phyloP scores from a whole-genome alignment of 2,113 vertebrate genomes.

The Gulo gulo region DNA sequence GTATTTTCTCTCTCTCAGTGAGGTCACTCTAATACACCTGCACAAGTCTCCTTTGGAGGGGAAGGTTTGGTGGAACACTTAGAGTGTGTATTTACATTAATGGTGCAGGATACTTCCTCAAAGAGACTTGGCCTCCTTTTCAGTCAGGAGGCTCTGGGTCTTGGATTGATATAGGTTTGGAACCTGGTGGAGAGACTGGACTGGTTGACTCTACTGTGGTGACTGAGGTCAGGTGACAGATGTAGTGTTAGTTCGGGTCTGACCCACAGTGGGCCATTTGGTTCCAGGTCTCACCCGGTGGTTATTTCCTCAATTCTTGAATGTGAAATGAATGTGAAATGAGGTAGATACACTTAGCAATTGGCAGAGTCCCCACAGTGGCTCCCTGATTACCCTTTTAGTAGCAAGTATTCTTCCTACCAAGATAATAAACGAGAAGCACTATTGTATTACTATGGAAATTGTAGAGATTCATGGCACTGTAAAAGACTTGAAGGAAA shows the following conservation, averaged over 20 bases:
- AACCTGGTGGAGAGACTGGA: not conserved
- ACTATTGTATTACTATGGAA: not conserved
- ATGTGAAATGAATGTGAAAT: not conserved
- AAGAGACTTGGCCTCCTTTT: not conserved
- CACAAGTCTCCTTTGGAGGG: not conserved
- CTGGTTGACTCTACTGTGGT: not conserved
- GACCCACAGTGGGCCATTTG: not conserved
- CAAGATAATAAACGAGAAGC: not conserved
- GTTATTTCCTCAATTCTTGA: not conserved
- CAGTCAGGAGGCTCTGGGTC: not conserved
- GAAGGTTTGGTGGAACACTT: not conserved
- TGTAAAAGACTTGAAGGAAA: not conserved
- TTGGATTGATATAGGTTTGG: not conserved
- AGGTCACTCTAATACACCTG: not conserved
- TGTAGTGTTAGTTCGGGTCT: not conserved
- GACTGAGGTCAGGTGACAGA: not conserved
- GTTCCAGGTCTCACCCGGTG: not conserved
- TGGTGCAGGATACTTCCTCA: not conserved
- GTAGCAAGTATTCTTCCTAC: not conserved
- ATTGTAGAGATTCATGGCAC: not conserved
- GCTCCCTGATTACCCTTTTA: not conserved
- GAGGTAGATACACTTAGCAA: not conserved
- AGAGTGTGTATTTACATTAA: not conserved
- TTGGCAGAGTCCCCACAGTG: not conserved
- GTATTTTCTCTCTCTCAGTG: not conserved